Percentiles rank a stretch among this genome's conserved stretches.
phyloP scores from a whole-genome alignment of 2,888 invertebrate species.

The Griposia aprilina region DNA sequence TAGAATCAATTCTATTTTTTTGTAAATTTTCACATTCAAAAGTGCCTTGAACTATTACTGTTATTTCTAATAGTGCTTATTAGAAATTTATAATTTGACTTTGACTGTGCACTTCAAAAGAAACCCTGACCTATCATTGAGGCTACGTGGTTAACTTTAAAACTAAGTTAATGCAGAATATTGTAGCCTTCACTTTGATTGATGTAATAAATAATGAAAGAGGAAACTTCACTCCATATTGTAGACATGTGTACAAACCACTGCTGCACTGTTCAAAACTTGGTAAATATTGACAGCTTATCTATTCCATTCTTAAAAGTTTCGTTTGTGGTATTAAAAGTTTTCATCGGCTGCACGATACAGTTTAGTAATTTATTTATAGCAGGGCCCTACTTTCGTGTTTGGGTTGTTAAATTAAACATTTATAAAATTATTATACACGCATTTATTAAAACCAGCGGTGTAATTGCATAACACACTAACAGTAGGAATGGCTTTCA shows the following conservation, averaged over 20 bases:
- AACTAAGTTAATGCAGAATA: background rate
- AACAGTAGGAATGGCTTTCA: no score
- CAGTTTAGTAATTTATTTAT: conserved; percentile 10
- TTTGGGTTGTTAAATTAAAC: background rate
- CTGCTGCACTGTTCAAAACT: conserved; percentile 2
- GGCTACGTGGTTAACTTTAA: background rate
- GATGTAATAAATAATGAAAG: conserved; percentile 17
- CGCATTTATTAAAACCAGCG: no score
- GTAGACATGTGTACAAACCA: background rate
- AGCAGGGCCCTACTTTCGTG: background rate
- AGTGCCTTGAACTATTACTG: no score
- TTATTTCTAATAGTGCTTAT: no score
- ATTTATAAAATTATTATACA: background rate
- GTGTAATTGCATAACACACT: no score
- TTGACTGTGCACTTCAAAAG: background rate
- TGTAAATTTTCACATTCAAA: no score
- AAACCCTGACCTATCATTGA: background rate
- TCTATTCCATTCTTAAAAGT: background rate
- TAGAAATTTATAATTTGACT: no score
- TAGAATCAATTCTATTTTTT: no score
- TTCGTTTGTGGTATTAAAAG: background rate
- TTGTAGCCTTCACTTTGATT: background rate
- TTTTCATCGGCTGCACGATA: conserved; percentile 9
- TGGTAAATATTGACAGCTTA: conserved; percentile 22
- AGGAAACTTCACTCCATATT: background rate